These are phyloP conservation scores for Scolopax mira DNA, from an alignment of 2,113 vertebrate species.

Conservation along the genomic window DNA sequence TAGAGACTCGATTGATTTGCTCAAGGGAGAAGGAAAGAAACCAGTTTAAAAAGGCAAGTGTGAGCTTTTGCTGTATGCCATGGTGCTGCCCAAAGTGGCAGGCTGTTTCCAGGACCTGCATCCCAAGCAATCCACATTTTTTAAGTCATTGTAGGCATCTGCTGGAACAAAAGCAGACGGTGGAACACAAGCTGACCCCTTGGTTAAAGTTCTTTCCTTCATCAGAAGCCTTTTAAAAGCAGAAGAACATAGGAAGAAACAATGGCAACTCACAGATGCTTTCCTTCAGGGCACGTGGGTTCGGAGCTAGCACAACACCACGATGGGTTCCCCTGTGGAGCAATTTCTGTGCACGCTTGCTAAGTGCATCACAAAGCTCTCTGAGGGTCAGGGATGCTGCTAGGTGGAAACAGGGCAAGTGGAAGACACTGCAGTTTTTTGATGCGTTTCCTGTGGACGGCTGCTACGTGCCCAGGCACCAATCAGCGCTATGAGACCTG, in stretches of 20 bases:
- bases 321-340: background rate
- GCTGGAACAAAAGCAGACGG: background rate
- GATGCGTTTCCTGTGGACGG: background rate
- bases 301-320: background rate
- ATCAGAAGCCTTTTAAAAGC: background rate
- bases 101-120: background rate
- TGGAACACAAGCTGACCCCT: background rate
- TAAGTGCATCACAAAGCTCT: background rate
- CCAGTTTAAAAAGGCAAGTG: background rate
- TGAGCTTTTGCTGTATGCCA: background rate
- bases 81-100: background rate
- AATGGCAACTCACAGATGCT: slow-evolving; percentile 17
- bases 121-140: background rate
- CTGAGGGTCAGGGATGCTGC: background rate
- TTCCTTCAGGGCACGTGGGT: background rate
- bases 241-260: background rate
- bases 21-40: background rate
- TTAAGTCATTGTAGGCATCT: background rate
- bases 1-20: background rate
- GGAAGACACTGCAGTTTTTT: background rate
- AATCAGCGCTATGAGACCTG: background rate
- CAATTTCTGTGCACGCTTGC: background rate
- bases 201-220: background rate
- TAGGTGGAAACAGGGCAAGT: background rate
- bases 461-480: background rate